phyloP scores from a whole-genome alignment of 2,888 invertebrate genomes.

The Sthenelais limicola region DNA sequence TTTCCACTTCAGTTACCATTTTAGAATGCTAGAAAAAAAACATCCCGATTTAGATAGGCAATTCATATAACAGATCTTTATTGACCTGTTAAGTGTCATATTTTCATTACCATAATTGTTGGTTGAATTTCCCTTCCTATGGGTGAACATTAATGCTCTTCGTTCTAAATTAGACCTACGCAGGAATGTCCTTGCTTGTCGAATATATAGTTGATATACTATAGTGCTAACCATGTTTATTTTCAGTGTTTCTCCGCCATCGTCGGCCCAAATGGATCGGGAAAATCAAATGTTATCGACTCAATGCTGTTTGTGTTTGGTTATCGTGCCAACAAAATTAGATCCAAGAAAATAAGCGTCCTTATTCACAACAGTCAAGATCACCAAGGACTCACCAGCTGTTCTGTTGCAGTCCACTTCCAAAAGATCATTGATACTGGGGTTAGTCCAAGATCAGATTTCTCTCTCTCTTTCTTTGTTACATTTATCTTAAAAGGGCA shows the following conservation, averaged over 20 bases:
- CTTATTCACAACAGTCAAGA: slow-evolving; percentile 92
- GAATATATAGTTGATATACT: not conserved
- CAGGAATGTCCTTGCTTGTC: no score
- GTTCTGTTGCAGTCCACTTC: slow-evolving; percentile 93
- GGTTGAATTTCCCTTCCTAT: no score
- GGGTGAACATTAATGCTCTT: no score
- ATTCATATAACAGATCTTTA: no score
- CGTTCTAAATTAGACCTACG: no score
- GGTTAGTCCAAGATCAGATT: slow-evolving; percentile 62
- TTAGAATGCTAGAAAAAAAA: no score
- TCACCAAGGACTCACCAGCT: slow-evolving; percentile 82
- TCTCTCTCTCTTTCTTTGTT: slow-evolving; percentile 4
- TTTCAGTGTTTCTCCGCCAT: slow-evolving; percentile 81
- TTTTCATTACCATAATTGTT: no score
- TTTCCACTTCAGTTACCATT: no score
- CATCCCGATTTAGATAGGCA: no score
- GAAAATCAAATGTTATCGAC: slow-evolving; percentile 99
- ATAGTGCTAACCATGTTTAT: not conserved
- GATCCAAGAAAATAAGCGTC: slow-evolving; percentile 94
- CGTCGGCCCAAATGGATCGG: slow-evolving; percentile 98
- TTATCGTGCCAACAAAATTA: slow-evolving; percentile 93
- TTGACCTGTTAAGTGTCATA: no score
- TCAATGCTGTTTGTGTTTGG: slow-evolving; percentile 99
- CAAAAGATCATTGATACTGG: slow-evolving; percentile 74
- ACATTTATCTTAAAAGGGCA: not conserved